Evolutionary conservation across 2,888 invertebrate genomes (phyloP).

Genomic region (Itoplectis maculator): DNA sequence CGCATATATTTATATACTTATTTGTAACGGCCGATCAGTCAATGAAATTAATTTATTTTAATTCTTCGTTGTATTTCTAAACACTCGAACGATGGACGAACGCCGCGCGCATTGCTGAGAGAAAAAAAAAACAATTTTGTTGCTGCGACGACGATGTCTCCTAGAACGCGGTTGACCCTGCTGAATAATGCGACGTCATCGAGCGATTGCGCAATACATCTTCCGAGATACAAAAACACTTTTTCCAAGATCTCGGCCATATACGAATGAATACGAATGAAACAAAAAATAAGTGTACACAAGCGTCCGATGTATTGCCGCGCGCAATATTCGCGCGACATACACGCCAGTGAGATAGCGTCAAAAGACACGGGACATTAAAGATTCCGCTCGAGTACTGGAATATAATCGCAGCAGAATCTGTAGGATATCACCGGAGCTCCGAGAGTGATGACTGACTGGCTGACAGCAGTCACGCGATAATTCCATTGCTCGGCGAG

Average conservation of each 20-base stretch:
- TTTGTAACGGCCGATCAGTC: constrained; percentile 23
- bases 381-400: background rate
- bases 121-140: background rate
- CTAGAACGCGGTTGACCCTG: constrained; percentile 3
- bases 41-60: background rate
- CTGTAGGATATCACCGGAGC: background rate
- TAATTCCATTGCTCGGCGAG: constrained; percentile 10
- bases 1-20: constrained; percentile 32
- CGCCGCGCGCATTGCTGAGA: background rate
- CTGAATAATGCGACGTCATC: constrained; percentile 43
- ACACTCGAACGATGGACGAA: background rate
- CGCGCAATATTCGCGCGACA: too few relatives aligned
- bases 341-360: too few relatives aligned
- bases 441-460: too few relatives aligned
- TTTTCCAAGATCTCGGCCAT: background rate
- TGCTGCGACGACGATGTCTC: too few relatives aligned
- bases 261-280: too few relatives aligned
- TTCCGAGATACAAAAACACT: constrained; percentile 5
- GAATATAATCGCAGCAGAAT: background rate
- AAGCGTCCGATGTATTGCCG: too few relatives aligned
- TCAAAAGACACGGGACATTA: background rate
- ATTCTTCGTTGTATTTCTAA: background rate
- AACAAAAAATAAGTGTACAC: too few relatives aligned
- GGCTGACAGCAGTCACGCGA: background rate
- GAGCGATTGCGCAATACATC: constrained; percentile 36